Evolutionary conservation across 1,140 invertebrate genomes (phyloP), one percentile per base, ranked within the genome.

Genomic region (Limonius californicus): DNA sequence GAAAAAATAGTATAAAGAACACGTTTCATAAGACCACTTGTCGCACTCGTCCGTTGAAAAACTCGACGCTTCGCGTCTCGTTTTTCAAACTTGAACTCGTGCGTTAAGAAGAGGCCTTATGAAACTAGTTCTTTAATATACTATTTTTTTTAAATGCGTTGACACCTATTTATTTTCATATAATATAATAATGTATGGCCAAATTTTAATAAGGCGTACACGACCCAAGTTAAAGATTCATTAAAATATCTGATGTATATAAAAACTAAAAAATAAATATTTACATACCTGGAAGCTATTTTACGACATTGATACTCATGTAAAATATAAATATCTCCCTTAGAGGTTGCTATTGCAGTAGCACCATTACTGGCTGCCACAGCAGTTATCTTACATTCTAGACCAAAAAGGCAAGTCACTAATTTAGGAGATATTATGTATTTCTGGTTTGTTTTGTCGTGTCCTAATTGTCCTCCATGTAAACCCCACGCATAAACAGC

Each of bases 391-490:
- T 54, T 39, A 62, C 59, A 58, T 11, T 72, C 65, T 18, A 60
- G 59, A 12, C 57, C 45, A 65, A 63, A 67, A 7, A 71, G 56
- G 47, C 57, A 35, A 20, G 43, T 69, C 12, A 75, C 65, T 16
- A 63, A 15, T 67, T 69, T 75, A 6, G 74, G 70, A 12, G 58
- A 53, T 23, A 63, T 50, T 39, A 75, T 62, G 42, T 65, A 72
- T 56, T 70, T 68, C 4, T 70, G 42, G 11, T 63, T 63, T 23
- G 42, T 66, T 45, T 58, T 71, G 75, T 64, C 82, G 61, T 78
- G 83, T 64, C 89, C 89, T 32, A 92, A 72, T 73, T 91, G 89
- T 32, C 90, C 90, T 56, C 83, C 80, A 78, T 92, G 89, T 0
- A 85, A 77, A 11, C 90, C 90, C 83, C 86, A 90, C 0, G 84